A percentile compares a stretch with the other conserved stretches of the same genome.
Conservation (phyloP, 1,140 invertebrate genomes). For the Ruditapes philippinarum region DNA sequence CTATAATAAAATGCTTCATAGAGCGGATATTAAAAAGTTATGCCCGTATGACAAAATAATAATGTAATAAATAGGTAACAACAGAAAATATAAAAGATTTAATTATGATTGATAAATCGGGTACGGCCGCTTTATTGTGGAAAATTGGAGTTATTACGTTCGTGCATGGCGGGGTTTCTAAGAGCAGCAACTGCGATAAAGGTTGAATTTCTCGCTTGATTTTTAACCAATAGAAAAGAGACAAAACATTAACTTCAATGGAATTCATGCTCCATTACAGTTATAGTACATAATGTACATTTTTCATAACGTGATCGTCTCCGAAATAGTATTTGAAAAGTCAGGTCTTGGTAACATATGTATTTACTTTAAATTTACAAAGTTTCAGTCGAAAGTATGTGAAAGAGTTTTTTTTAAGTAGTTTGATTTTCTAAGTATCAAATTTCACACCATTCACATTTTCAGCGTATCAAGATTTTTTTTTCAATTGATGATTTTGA, state of each 20-base stretch:
- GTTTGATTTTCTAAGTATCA: too few species aligned
- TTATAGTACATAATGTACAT: too few species aligned
- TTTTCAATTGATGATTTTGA: too few species aligned
- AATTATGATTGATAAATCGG: constrained; percentile 63
- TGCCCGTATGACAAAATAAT: constrained; percentile 51
- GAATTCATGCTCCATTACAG: background rate
- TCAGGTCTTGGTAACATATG: too few species aligned
- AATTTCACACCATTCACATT: too few species aligned
- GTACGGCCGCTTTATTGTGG: constrained; percentile 45
- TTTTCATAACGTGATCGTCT: too few species aligned
- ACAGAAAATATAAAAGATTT: constrained; percentile 48
- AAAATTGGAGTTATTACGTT: constrained; percentile 46
- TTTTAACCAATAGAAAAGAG: background rate
- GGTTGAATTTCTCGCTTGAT: constrained; percentile 39
- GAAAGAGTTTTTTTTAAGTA: too few species aligned
- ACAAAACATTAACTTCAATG: background rate
- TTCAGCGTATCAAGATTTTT: too few species aligned
- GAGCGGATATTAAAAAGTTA: constrained; percentile 63
- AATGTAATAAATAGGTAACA: constrained; percentile 47
- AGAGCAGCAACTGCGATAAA: background rate
- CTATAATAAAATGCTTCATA: constrained; percentile 32
- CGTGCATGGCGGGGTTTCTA: constrained; percentile 36
- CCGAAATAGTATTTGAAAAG: too few species aligned
- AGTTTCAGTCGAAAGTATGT: too few species aligned
- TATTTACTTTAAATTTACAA: too few species aligned